Percentiles rank a stretch among this genome's conserved stretches.
These are phyloP conservation scores for Albula goreensis DNA, from an alignment of 2,113 vertebrate genomes.

Conservation along the genomic window DNA sequence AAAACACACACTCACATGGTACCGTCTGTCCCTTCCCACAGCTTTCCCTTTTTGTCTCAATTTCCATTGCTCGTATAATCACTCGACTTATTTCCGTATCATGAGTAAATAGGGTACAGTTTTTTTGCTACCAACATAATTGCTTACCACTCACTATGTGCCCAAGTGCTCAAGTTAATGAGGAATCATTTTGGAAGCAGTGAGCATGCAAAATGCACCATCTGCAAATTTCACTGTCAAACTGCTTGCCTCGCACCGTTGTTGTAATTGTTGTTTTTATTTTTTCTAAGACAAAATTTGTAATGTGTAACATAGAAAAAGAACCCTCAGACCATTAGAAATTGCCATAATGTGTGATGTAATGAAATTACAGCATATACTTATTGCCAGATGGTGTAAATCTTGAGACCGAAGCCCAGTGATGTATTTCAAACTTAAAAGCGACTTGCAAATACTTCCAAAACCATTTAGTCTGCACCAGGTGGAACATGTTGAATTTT, in stretches of 20 bases:
- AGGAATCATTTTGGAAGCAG: conserved; percentile 1
- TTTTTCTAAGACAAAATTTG: not conserved
- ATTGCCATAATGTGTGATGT: not conserved
- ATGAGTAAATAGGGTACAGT: not conserved
- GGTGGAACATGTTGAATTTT: too few species aligned
- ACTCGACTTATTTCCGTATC: not conserved
- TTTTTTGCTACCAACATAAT: not conserved
- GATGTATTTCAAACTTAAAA: not conserved
- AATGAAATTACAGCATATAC: not conserved
- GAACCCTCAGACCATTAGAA: not conserved
- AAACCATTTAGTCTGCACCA: too few species aligned
- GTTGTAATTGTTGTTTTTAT: not conserved
- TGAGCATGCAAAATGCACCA: not conserved
- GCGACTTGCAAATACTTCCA: not conserved
- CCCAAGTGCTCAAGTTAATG: not conserved
- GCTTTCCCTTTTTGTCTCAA: not conserved
- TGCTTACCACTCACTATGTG: not conserved
- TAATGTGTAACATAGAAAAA: not conserved
- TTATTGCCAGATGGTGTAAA: not conserved
- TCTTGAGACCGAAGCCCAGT: not conserved
- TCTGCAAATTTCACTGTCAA: not conserved
- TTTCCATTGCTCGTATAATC: not conserved
- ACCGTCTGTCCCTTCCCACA: not conserved
- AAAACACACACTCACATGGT: not conserved
- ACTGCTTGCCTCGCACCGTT: not conserved